Evolutionary conservation across 2,888 invertebrate genomes (phyloP).

Genomic region (Cylindroiulus punctatus): DNA sequence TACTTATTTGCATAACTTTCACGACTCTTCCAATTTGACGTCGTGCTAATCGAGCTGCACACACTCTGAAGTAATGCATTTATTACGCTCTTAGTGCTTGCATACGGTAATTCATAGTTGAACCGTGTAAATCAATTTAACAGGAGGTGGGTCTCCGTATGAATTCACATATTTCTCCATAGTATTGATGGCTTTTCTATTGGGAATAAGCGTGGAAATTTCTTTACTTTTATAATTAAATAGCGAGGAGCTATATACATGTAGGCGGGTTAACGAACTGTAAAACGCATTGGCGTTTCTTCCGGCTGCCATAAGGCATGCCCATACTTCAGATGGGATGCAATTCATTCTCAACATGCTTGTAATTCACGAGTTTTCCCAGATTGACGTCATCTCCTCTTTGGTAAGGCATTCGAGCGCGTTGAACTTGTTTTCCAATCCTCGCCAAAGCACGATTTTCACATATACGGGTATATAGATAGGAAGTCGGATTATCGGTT

Average conservation of each 20-base stretch:
- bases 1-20: background rate
- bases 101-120: background rate
- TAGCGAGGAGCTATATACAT: background rate
- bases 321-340: background rate
- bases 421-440: constrained; percentile 28
- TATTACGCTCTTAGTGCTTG: background rate
- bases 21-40: background rate
- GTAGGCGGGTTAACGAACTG: constrained; percentile 8
- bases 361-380: background rate
- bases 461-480: background rate
- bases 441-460: constrained; percentile 12
- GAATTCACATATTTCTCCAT: background rate
- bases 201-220: background rate
- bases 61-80: background rate
- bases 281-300: background rate
- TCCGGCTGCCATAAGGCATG: background rate
- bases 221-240: background rate
- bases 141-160: background rate
- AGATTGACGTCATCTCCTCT: constrained; percentile 11
- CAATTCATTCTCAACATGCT: constrained; percentile 4
- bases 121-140: constrained; percentile 23
- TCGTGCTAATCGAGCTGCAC: background rate
- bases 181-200: background rate
- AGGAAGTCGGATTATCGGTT: constrained; percentile 40
- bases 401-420: constrained; percentile 31